phyloP scores from a whole-genome alignment of 2,113 vertebrate species.

The Chionomys nivalis region DNA sequence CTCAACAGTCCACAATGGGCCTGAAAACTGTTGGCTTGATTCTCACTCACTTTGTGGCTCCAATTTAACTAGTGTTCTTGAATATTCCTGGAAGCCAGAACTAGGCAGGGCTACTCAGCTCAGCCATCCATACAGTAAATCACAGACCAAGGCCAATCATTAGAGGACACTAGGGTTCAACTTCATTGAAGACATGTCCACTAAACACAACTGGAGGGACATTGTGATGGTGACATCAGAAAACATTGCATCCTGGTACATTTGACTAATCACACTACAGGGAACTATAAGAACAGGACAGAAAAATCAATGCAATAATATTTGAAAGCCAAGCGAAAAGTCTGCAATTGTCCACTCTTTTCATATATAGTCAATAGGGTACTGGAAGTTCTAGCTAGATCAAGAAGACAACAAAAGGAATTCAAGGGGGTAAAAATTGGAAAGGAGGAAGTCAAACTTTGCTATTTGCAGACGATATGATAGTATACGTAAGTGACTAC shows the following conservation, averaged over 20 bases:
- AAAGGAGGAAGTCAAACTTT: background rate
- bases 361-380: background rate
- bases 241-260: background rate
- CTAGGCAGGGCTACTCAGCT: constrained; percentile 30
- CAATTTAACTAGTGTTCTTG: constrained; percentile 58
- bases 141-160: background rate
- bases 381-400: background rate
- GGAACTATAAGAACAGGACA: constrained; percentile 61
- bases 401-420: background rate
- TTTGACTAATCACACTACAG: background rate
- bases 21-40: constrained; percentile 38
- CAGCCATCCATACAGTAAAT: constrained; percentile 53
- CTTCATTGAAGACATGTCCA: background rate
- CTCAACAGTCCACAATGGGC: constrained; percentile 69
- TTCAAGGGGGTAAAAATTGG: background rate
- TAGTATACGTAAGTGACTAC: background rate
- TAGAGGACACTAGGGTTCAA: background rate
- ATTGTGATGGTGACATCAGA: constrained; percentile 28
- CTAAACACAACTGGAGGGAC: background rate
- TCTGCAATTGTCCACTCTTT: background rate
- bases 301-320: constrained; percentile 46
- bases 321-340: constrained; percentile 51
- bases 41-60: constrained; percentile 29
- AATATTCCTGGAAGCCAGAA: constrained; percentile 38
- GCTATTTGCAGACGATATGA: background rate